Base-by-base conservation (phyloP, 1,140 invertebrate species). In the Stegodyphus dumicola region DNA sequence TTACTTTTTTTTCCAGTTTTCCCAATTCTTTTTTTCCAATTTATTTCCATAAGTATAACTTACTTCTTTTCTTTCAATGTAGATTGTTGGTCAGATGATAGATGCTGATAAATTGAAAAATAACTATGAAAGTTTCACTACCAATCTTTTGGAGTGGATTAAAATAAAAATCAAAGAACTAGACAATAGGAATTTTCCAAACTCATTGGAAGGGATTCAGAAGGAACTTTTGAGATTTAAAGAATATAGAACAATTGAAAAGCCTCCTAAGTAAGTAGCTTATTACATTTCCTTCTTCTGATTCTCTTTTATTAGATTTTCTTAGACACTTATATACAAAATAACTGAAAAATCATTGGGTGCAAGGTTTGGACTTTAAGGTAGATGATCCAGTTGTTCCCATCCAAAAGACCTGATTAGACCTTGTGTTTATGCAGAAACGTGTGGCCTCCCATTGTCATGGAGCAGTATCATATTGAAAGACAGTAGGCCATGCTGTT, bases 11-110 rank as follows among this genome's bases (percentile, higher is more conserved):
- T 33, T 3, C 33, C 33, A 33, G 10, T 17, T 17, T 11, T 70
- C 7, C 15, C 67, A 70, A 70, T 70, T 70, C 60, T 64, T 13
- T 64, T 64, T 13, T n/a, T 64, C 3, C 33, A 33, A 3, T 33
- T 33, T 33, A 33, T 33, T 33, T 33, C 33, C 33, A 33, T 33
- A 60, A 11, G 56, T 2, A 60, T 60, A 60, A 60, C 15, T 11
- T 11, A 11, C 9, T 60, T 60, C 15, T 60, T 60, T 60, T 9
- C 56, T 15, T 60, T 5, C 56, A 33, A 33, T 60, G 5, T 89
- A 98, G 96, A 98, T 99, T 89, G 94, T 99, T 85, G 96, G 95
- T 13, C 96, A 97, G 91, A 94, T 99, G 92, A 96, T 98, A 93
- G 96, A 98, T 88, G 94, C 96, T 33, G 97, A 99, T 90, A 95